These are phyloP conservation scores for Bradypodion ventrale DNA, from an alignment of 2,797 vertebrate species.

Conservation along the genomic window DNA sequence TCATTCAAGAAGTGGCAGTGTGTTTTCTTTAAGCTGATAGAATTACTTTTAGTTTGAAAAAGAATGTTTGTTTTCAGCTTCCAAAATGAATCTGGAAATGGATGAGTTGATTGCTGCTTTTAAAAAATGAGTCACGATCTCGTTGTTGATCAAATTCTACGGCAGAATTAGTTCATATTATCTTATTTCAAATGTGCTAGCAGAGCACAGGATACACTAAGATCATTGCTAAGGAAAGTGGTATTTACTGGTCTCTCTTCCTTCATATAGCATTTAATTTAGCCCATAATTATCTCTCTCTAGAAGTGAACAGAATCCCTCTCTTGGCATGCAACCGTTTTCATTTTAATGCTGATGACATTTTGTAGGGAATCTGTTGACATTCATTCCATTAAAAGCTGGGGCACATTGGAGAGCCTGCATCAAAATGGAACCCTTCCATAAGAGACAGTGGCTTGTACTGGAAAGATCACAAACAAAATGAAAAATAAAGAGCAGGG, in stretches of 20 bases:
- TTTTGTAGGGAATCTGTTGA: conserved; percentile 24
- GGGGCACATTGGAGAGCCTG: conserved; percentile 37
- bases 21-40: not conserved
- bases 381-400: conserved; percentile 43
- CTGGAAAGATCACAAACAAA: conserved; percentile 1
- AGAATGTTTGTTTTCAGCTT: not conserved
- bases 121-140: not conserved
- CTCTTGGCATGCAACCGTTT: conserved; percentile 54
- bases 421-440: conserved; percentile 32
- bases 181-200: not conserved
- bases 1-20: not conserved
- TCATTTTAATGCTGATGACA: conserved; percentile 49
- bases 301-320: conserved; percentile 19
- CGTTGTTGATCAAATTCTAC: not conserved
- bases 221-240: not conserved
- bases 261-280: not conserved
- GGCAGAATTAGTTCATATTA: not conserved
- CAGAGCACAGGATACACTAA: not conserved
- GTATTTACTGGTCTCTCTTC: not conserved
- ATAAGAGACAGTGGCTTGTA: conserved; percentile 20
- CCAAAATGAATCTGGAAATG: conserved; percentile 15
- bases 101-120: not conserved
- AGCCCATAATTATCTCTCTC: conserved; percentile 28
- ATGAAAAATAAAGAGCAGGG: not conserved
- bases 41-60: not conserved